Evolutionary conservation across 1,140 invertebrate species (phyloP).

Genomic region (Aradophagus sp.): DNA sequence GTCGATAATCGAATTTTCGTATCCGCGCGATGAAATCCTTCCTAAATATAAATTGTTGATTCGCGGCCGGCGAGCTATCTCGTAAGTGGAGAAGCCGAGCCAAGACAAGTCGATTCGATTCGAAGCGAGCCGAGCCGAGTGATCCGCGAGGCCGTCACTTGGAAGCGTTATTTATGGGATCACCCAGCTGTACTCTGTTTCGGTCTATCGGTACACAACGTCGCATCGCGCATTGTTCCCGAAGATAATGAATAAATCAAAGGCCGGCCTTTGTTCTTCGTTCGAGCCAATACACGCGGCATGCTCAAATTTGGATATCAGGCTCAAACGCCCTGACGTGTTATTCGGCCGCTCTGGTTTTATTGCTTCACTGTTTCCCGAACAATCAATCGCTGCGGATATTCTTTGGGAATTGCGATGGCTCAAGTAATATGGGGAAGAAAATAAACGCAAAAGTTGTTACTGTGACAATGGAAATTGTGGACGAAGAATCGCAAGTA

Average conservation of each 20-base stretch:
- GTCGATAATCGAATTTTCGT: constrained; percentile 19
- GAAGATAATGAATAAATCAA: constrained; percentile 52
- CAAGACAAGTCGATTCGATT: constrained; percentile 16
- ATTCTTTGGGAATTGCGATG: too few relatives aligned
- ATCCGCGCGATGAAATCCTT: constrained; percentile 46
- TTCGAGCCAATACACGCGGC: not conserved
- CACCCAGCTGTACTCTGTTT: constrained; percentile 62
- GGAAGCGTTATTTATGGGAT: constrained; percentile 71
- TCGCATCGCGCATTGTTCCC: constrained; percentile 33
- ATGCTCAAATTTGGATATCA: constrained; percentile 39
- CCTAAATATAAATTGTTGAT: constrained; percentile 69
- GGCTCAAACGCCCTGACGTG: constrained; percentile 3
- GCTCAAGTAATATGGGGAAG: too few relatives aligned
- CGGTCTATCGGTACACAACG: constrained; percentile 36
- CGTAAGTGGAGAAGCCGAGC: constrained; percentile 41
- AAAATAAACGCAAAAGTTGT: too few relatives aligned
- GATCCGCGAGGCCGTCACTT: constrained; percentile 40
- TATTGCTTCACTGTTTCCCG: constrained; percentile 23
- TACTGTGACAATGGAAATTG: too few relatives aligned
- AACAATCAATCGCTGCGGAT: constrained; percentile 9
- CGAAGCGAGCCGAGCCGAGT: constrained; percentile 21
- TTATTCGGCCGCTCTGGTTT: constrained; percentile 8
- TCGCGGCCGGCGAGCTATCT: too few relatives aligned
- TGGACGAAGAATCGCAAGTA: too few relatives aligned
- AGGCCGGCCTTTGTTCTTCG: constrained; percentile 25